Conservation (phyloP, 2,888 invertebrate species). For the Rugalucina vietnamica region DNA sequence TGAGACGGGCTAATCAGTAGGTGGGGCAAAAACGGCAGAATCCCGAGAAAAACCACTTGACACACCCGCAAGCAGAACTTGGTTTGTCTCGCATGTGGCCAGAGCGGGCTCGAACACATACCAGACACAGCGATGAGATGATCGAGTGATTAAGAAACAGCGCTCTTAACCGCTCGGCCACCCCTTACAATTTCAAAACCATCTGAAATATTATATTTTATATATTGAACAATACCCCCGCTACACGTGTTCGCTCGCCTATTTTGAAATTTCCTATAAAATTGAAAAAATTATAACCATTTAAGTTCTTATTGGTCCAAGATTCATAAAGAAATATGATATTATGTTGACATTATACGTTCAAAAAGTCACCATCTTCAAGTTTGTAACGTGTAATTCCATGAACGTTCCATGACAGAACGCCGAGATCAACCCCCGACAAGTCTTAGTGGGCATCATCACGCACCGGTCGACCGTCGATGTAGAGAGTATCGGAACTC, state of each 20-base stretch:
- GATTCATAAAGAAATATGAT: conserved; percentile 33
- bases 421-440: background rate
- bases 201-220: background rate
- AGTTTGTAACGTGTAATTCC: background rate
- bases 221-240: background rate
- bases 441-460: background rate
- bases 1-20: too few relatives aligned
- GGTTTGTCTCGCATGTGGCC: too few relatives aligned
- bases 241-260: conserved; percentile 4
- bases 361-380: conserved; percentile 6
- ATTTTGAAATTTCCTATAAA: conserved; percentile 27
- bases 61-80: too few relatives aligned
- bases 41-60: too few relatives aligned
- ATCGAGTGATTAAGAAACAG: too few relatives aligned
- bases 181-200: conserved; percentile 20
- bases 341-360: background rate
- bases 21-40: too few relatives aligned
- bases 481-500: too few relatives aligned
- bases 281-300: conserved; percentile 7
- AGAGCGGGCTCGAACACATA: too few relatives aligned
- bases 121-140: too few relatives aligned
- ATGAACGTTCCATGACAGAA: too few relatives aligned
- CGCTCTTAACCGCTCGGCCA: too few relatives aligned
- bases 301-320: conserved; percentile 1
- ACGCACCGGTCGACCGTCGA: conserved; percentile 10